phyloP scores from a whole-genome alignment of 2,113 vertebrate species.

The Myodes glareolus region DNA sequence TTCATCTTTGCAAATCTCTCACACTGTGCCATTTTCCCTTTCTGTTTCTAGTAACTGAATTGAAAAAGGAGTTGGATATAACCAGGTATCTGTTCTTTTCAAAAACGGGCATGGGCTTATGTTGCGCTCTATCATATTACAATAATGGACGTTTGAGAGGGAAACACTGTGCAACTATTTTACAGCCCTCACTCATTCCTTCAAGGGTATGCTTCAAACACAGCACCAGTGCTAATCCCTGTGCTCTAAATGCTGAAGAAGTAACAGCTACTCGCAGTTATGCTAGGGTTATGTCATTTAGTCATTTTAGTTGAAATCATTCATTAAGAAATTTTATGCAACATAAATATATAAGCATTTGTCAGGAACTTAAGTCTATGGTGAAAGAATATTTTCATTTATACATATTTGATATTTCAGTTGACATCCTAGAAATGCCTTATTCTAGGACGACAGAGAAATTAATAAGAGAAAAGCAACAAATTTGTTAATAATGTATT shows the following conservation, averaged over 20 bases:
- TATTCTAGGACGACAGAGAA: background rate
- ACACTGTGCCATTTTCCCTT: background rate
- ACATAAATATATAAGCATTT: background rate
- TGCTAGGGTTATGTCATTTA: background rate
- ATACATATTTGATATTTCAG: background rate
- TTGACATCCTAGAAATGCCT: background rate
- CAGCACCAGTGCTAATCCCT: background rate
- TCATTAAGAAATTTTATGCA: background rate
- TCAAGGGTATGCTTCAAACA: background rate
- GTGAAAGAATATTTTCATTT: background rate
- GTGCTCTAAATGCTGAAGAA: background rate
- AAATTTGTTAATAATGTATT: too few species aligned
- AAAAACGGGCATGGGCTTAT: background rate
- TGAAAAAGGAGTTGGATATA: background rate
- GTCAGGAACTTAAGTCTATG: background rate
- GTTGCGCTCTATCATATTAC: background rate
- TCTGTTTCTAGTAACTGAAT: background rate
- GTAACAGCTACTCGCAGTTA: background rate
- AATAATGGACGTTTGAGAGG: background rate
- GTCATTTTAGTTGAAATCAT: background rate
- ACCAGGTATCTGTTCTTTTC: background rate
- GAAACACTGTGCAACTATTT: background rate
- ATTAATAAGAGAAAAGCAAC: background rate
- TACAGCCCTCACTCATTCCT: background rate
- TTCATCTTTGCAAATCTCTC: fast-evolving